These are phyloP conservation scores for Lissonota sp. DNA, from an alignment of 2,888 invertebrate genomes.

Conservation along the genomic window DNA sequence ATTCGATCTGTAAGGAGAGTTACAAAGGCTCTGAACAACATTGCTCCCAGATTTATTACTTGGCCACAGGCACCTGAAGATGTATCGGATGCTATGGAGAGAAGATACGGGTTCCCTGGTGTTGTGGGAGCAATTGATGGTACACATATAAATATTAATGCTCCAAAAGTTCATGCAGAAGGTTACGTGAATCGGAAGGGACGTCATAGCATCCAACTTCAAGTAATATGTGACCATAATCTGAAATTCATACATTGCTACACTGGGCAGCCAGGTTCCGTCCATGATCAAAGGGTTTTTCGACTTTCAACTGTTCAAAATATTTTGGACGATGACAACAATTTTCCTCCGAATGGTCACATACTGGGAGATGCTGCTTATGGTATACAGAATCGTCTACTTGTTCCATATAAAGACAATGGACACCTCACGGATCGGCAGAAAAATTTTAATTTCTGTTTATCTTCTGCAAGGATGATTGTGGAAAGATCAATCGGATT, in stretches of 20 bases:
- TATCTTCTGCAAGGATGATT: constrained; percentile 1
- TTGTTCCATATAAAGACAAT: constrained; percentile 29
- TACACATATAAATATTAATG: constrained; percentile 29
- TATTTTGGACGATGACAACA: neutral
- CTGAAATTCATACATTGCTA: constrained; percentile 44
- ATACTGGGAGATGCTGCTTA: constrained; percentile 35
- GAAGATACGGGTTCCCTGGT: constrained; percentile 45
- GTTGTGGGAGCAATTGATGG: constrained; percentile 33
- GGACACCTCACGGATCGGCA: constrained; percentile 30
- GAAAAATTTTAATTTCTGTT: constrained; percentile 4
- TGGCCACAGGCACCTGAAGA: constrained; percentile 38
- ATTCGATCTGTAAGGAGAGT: constrained; percentile 26
- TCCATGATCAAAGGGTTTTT: constrained; percentile 42
- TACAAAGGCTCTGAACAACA: constrained; percentile 2
- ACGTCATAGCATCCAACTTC: constrained; percentile 43
- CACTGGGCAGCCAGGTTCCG: constrained; percentile 39
- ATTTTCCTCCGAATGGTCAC: constrained; percentile 34
- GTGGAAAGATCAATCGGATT: constrained; percentile 5
- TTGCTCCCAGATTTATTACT: constrained; percentile 18
- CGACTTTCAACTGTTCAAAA: constrained; percentile 23
- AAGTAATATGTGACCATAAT: constrained; percentile 34
- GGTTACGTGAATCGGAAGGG: constrained; percentile 47
- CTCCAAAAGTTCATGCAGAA: constrained; percentile 25
- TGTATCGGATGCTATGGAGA: constrained; percentile 25
- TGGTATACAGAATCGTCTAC: constrained; percentile 19